Percentiles rank a stretch among this genome's conserved stretches.
Evolutionary conservation across 2,113 vertebrate species (phyloP).

Genomic region (Tragelaphus strepsiceros): DNA sequence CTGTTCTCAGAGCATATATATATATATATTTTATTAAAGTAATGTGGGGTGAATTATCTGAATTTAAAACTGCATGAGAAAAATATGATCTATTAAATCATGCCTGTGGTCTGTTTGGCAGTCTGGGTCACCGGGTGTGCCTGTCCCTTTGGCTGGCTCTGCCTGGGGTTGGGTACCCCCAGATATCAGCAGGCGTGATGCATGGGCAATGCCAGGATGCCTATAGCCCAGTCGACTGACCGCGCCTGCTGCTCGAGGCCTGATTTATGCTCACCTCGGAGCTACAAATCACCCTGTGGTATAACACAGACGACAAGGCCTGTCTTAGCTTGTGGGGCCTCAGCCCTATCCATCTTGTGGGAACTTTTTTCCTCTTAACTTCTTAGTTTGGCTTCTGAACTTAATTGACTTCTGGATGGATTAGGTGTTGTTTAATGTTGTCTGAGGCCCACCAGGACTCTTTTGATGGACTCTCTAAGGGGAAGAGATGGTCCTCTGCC

Average conservation of each 20-base stretch:
- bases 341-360: background rate
- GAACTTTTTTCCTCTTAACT: background rate
- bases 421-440: background rate
- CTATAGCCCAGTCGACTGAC: background rate
- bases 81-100: background rate
- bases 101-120: background rate
- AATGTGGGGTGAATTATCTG: background rate
- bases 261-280: background rate
- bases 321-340: fast-evolving
- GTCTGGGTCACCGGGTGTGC: fast-evolving
- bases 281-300: background rate
- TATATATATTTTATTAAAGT: background rate
- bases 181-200: background rate
- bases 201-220: fast-evolving
- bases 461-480: background rate
- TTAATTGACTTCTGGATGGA: background rate
- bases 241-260: fast-evolving
- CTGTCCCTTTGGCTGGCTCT: background rate
- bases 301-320: background rate
- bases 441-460: background rate
- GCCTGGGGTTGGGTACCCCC: background rate
- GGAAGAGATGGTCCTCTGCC: background rate
- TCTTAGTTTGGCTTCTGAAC: background rate
- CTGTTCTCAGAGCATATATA: background rate
- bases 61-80: conserved; percentile 19